Conservation (phyloP, 2,888 invertebrate genomes). For the Iselma pallidipennis region DNA sequence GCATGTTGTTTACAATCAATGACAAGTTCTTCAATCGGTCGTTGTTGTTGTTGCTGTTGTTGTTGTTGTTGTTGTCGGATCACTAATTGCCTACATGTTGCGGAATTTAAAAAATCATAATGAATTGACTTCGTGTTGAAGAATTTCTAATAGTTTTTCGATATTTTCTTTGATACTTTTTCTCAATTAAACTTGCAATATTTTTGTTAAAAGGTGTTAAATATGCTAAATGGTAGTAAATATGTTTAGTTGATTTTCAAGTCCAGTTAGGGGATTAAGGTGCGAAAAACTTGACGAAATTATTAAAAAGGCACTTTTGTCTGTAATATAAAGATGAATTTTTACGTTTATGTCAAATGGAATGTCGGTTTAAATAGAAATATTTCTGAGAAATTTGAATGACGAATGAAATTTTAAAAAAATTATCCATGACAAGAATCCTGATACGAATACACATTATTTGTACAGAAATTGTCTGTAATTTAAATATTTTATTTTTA, state of each 20-base stretch:
- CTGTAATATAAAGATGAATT: neutral
- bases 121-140: neutral
- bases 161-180: neutral
- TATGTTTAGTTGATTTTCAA: neutral
- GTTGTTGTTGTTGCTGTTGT: neutral
- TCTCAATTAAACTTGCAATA: neutral
- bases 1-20: constrained; percentile 19
- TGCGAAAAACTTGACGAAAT: neutral
- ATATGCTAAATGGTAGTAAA: neutral
- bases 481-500: neutral
- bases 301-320: neutral
- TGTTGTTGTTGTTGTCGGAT: neutral
- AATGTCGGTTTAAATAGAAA: neutral
- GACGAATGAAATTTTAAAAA: neutral
- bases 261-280: neutral
- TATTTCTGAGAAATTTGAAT: neutral
- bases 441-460: too few relatives aligned
- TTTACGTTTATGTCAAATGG: neutral
- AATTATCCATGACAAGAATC: neutral
- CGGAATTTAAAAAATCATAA: neutral
- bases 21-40: constrained; percentile 5
- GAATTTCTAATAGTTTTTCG: neutral
- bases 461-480: neutral
- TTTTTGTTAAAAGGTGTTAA: neutral
- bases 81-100: neutral